Evolutionary conservation across 1,140 invertebrate genomes (phyloP).

Genomic region (Holcopasites calliopsidis): DNA sequence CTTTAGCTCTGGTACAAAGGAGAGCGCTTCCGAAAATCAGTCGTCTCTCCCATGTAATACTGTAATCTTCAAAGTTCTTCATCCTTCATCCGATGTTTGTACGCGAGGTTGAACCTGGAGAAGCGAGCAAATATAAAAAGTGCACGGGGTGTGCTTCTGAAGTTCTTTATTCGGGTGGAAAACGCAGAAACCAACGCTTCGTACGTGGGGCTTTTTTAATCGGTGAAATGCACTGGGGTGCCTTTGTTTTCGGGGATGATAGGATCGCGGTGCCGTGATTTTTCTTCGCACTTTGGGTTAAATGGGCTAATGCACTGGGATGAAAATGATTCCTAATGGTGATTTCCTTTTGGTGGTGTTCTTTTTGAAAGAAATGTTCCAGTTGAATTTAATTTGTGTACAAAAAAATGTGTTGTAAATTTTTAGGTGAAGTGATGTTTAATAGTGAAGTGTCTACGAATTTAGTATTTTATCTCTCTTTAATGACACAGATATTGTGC

Average conservation of each 20-base stretch:
- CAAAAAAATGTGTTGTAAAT: too few relatives aligned
- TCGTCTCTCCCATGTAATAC: background rate
- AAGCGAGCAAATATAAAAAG: constrained; percentile 22
- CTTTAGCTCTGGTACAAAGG: background rate
- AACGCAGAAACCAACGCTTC: background rate
- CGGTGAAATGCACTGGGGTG: constrained; percentile 7
- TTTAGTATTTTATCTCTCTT: too few relatives aligned
- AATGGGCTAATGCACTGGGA: constrained; percentile 41
- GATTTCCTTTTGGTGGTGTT: too few relatives aligned
- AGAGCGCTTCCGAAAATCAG: constrained; percentile 6
- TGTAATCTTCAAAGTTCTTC: constrained; percentile 11
- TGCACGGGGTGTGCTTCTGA: constrained; percentile 14
- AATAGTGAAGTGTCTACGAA: too few relatives aligned
- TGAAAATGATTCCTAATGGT: constrained; percentile 23
- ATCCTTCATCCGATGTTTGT: constrained; percentile 19
- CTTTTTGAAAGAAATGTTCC: too few relatives aligned
- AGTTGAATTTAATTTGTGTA: too few relatives aligned
- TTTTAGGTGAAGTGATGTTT: too few relatives aligned
- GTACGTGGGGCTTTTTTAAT: constrained; percentile 26
- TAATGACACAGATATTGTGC: too few relatives aligned
- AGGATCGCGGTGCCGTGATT: constrained; percentile 40
- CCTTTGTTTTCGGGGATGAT: constrained; percentile 34
- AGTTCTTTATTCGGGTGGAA: background rate
- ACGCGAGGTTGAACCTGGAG: constrained; percentile 21
- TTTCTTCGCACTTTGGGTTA: constrained; percentile 45